Evolutionary conservation across 1,140 invertebrate genomes (phyloP).

Genomic region (Lepidurus couesii): DNA sequence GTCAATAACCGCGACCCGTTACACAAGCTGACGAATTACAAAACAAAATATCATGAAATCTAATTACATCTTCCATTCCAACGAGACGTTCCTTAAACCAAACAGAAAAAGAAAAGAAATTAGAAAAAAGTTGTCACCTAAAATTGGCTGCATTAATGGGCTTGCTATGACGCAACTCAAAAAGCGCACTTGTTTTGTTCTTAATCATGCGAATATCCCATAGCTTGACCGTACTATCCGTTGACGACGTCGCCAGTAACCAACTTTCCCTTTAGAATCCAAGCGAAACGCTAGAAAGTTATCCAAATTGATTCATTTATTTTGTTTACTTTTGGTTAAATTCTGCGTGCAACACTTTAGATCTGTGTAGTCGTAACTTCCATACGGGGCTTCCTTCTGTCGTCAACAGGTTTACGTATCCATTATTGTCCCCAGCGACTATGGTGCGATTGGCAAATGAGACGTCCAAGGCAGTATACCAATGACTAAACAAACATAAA

Average conservation of each 20-base stretch:
- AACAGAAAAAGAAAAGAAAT: too few relatives aligned
- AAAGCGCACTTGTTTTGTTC: conserved; percentile 38
- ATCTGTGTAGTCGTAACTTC: conserved; percentile 40
- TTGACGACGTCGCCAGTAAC: conserved; percentile 43
- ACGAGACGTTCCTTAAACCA: neutral
- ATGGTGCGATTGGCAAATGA: conserved; percentile 38
- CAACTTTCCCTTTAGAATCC: conserved; percentile 39
- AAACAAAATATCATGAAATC: conserved; percentile 23
- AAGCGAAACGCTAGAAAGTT: neutral
- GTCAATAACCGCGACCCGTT: conserved; percentile 44
- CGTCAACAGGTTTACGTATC: conserved; percentile 40
- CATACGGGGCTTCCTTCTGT: conserved; percentile 40
- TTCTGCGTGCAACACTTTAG: conserved; percentile 44
- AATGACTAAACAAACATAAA: conserved; percentile 38
- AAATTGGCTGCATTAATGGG: conserved; percentile 42
- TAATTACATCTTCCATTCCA: neutral
- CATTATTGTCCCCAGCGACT: conserved; percentile 42
- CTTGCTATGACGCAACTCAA: conserved; percentile 41
- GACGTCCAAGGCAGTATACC: conserved; percentile 45
- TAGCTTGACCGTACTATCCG: conserved; percentile 43
- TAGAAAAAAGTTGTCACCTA: conserved; percentile 27
- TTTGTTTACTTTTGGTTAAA: conserved; percentile 40
- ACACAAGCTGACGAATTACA: neutral
- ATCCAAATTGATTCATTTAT: neutral
- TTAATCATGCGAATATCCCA: conserved; percentile 44